phyloP scores from a whole-genome alignment of 2,888 invertebrate species.

The Ectropis crepuscularia region DNA sequence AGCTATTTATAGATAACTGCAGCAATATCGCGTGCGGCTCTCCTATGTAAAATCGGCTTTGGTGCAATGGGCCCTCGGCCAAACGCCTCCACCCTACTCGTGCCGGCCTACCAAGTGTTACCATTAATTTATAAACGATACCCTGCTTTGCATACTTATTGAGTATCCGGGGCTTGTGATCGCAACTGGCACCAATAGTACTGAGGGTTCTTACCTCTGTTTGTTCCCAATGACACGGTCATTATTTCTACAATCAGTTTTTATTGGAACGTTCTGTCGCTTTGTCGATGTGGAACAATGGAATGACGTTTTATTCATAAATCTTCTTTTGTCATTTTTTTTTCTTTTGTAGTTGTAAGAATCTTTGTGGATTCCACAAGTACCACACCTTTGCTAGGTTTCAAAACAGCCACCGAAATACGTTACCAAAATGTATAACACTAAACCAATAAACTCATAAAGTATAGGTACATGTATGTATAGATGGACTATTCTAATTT shows the following conservation, averaged over 20 bases:
- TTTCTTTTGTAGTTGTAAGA: too few relatives aligned
- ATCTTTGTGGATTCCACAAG: too few relatives aligned
- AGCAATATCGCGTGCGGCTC: slow-evolving; percentile 65
- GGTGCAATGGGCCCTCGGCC: slow-evolving; percentile 65
- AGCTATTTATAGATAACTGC: slow-evolving; percentile 40
- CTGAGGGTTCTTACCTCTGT: slow-evolving; percentile 46
- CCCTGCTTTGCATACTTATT: slow-evolving; percentile 30
- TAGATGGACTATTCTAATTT: too few relatives aligned
- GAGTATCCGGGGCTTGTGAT: slow-evolving; percentile 53
- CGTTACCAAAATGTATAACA: too few relatives aligned
- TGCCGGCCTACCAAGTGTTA: slow-evolving; percentile 72
- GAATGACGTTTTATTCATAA: neutral
- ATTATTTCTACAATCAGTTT: slow-evolving; percentile 14
- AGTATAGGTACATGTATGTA: too few relatives aligned
- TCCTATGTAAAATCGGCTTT: slow-evolving; percentile 49
- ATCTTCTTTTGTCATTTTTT: neutral
- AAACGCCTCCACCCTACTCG: slow-evolving; percentile 49
- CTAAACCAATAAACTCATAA: too few relatives aligned
- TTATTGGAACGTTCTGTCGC: slow-evolving; percentile 7
- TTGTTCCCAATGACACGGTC: slow-evolving; percentile 23
- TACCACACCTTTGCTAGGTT: too few relatives aligned
- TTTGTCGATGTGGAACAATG: slow-evolving; percentile 6
- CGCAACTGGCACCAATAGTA: slow-evolving; percentile 63
- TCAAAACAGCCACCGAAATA: too few relatives aligned
- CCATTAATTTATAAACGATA: slow-evolving; percentile 63